phyloP scores from a whole-genome alignment of 2,888 invertebrate genomes.

The Seladonia tumulorum region DNA sequence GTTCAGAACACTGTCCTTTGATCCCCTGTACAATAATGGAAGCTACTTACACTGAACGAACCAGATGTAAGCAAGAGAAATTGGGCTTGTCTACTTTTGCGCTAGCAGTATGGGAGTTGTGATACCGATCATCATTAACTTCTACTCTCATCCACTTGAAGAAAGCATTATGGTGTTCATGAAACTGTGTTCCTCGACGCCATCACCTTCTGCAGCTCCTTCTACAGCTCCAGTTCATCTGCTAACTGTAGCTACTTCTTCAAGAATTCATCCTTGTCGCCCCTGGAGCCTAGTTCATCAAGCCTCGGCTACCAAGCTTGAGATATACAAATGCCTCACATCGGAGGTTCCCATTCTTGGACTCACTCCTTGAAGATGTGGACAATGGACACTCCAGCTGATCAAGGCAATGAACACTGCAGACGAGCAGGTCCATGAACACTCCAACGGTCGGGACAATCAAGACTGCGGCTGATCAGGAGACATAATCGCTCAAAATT shows the following conservation, averaged over 20 bases:
- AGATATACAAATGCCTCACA: too few species aligned
- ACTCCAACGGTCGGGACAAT: too few species aligned
- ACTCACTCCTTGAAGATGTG: too few species aligned
- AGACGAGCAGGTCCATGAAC: too few species aligned
- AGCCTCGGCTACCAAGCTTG: not conserved
- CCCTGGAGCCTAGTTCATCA: not conserved
- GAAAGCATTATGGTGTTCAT: not conserved
- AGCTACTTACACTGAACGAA: not conserved
- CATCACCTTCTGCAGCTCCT: not conserved
- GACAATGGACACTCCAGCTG: too few species aligned
- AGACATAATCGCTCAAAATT: not conserved
- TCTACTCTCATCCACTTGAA: not conserved
- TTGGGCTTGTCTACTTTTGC: too few species aligned
- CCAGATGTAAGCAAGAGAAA: not conserved
- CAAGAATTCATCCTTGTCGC: slow-evolving; percentile 16
- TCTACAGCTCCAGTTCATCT: not conserved
- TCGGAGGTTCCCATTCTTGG: too few species aligned
- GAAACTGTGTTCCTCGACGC: not conserved
- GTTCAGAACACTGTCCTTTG: not conserved
- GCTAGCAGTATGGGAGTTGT: not conserved
- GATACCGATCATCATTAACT: not conserved
- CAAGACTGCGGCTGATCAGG: too few species aligned
- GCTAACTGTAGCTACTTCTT: not conserved
- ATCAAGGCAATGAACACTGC: too few species aligned
- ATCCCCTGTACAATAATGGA: not conserved